These are phyloP conservation scores for Labroides dimidiatus DNA, from an alignment of 2,797 vertebrate genomes.

Conservation along the genomic window DNA sequence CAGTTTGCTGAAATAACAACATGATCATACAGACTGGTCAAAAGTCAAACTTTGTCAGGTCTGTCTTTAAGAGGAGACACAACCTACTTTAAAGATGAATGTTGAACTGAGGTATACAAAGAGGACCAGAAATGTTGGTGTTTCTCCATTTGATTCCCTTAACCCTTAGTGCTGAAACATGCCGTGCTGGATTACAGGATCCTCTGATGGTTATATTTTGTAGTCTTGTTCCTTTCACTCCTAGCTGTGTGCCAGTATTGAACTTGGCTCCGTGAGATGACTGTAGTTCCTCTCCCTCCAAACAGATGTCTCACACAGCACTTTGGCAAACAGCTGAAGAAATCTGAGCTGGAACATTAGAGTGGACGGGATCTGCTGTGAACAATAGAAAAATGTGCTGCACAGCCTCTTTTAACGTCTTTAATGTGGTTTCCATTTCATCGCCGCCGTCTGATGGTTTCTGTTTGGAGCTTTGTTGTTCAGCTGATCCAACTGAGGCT, in stretches of 20 bases:
- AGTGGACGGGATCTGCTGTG: background rate
- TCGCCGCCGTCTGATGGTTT: background rate
- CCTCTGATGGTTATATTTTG: background rate
- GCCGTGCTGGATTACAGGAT: background rate
- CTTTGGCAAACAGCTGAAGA: background rate
- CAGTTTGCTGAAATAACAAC: no score
- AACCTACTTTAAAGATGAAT: no score
- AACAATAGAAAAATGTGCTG: background rate
- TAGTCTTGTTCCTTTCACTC: background rate
- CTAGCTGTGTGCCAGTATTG: background rate
- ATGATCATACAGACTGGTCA: no score
- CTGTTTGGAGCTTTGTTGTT: background rate
- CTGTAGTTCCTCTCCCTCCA: background rate
- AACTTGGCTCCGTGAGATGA: background rate
- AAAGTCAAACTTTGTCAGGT: no score
- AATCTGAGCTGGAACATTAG: background rate
- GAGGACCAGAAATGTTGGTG: background rate
- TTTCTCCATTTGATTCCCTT: background rate
- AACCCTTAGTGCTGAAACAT: background rate
- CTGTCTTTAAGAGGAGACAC: no score
- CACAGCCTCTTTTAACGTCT: background rate
- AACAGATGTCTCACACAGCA: background rate
- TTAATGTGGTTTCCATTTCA: slow-evolving; percentile 1
- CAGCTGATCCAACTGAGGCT: background rate
- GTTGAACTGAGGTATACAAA: no score